Evolutionary conservation across 2,888 invertebrate genomes (phyloP).

Genomic region (Chirona hameri): DNA sequence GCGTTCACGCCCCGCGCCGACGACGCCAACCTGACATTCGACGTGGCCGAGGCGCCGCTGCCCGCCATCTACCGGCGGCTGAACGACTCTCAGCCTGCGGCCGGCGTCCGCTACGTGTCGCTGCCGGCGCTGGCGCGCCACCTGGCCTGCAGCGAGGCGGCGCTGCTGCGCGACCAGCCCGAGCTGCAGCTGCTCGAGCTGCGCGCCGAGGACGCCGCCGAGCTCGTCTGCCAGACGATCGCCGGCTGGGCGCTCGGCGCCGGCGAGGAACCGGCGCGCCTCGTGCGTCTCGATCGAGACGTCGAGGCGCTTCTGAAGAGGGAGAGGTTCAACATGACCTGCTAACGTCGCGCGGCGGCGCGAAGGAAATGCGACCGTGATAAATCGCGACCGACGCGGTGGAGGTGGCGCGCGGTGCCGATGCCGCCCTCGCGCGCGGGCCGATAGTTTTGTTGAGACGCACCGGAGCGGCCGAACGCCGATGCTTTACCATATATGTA

Average conservation of each 20-base stretch:
- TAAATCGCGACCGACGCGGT: not conserved
- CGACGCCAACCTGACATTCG: conserved; percentile 24
- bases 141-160: not conserved
- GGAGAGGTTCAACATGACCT: conserved; percentile 10
- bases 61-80: conserved; percentile 29
- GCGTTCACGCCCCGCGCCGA: not conserved
- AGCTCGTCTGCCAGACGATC: conserved; percentile 12
- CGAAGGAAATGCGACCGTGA: not conserved
- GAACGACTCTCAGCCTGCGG: not conserved
- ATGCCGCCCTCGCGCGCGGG: not conserved
- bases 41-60: not conserved
- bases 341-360: not conserved
- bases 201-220: not conserved
- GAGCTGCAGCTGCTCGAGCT: conserved; percentile 4
- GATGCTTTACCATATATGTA: not conserved
- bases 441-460: not conserved
- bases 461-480: not conserved
- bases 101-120: conserved; percentile 12
- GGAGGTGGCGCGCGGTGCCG: not conserved
- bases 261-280: not conserved
- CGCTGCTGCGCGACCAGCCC: not conserved
- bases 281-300: not conserved
- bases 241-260: not conserved
- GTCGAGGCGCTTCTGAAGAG: not conserved
- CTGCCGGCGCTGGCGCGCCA: conserved; percentile 23